Evolutionary conservation across 2,113 vertebrate species (phyloP), one percentile per base, ranked within the genome.

Genomic region (Pterocles orientalis): DNA sequence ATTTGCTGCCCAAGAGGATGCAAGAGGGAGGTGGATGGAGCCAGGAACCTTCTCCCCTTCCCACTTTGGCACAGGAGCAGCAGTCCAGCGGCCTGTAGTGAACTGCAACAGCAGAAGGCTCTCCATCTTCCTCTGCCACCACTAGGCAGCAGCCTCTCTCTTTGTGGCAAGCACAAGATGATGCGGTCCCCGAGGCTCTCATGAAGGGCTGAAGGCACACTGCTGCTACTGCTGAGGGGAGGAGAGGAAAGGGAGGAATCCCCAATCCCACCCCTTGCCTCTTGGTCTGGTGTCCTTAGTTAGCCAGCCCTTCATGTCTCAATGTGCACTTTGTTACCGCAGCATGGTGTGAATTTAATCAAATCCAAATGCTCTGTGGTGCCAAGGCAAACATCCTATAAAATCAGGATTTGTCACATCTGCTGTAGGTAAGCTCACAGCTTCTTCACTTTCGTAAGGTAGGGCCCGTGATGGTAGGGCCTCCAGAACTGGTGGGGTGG

Each of bases 121-220:
- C 53, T 34, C 18, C 5, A 2, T 7, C 53, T 66, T 68, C 12
- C 70, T 15, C 64, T 70, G 83, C 76, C 61, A 11, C 96, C 94
- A 3, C 93, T 91, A 94, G 91, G 96, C 95, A 94, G 95, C 95
- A 95, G 95, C 80, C 92, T 91, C 65, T 43, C 54, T 68, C 92
- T 93, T 90, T 15, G 57, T 29, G 94, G 62, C 68, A 28, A 28
- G 78, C 56, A 8, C 56, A 26, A 31, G n/a, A 26, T 12, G 21
- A 26, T 54, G 82, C 1, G 0, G 54, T 39, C 56, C 56, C 56
- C 21, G 72, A 48, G 54, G 64, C 76, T 70, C 51, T 43, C 24
- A 1, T 9, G 25, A 19, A 31, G 43, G 48, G 75, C 41, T 36
- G 33, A 26, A 33, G 81, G 76, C 66, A 29, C 29, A 4, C 17